These are phyloP conservation scores for Merops nubicus DNA, from an alignment of 2,113 vertebrate species.

Conservation along the genomic window DNA sequence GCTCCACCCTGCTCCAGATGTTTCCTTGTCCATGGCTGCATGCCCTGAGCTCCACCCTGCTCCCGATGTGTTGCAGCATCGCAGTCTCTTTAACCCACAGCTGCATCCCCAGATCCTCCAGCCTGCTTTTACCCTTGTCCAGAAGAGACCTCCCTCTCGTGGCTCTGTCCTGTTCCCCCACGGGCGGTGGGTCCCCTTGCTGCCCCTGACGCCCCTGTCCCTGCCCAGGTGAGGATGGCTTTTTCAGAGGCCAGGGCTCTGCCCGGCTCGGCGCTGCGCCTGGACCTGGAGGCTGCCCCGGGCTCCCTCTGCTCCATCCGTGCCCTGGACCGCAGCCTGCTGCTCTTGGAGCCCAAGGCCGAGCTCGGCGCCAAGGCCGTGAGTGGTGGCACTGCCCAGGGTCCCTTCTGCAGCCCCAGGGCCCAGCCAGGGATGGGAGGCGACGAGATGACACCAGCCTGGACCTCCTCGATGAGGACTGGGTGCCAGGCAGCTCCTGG, in stretches of 20 bases:
- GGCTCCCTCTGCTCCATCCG: conserved; percentile 82
- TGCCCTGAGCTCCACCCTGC: not conserved
- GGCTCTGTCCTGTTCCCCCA: not conserved
- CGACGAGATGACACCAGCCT: not conserved
- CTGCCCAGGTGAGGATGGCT: conserved; percentile 68
- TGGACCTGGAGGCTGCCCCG: conserved; percentile 74
- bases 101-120: not conserved
- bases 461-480: accelerated
- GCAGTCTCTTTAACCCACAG: accelerated
- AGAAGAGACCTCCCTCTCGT: not conserved
- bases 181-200: not conserved
- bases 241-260: conserved; percentile 77
- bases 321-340: conserved; percentile 82
- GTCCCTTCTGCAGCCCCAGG: not conserved
- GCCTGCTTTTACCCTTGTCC: not conserved
- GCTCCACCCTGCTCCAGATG: too few species aligned
- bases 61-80: accelerated
- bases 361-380: conserved; percentile 63
- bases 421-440: not conserved
- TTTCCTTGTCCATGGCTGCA: not conserved
- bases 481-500: not conserved
- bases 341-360: conserved; percentile 75
- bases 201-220: not conserved
- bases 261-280: conserved; percentile 71
- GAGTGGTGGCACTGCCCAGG: not conserved